Base-by-base conservation (phyloP, 2,888 invertebrate species). In the Microctonus hyperodae region DNA sequence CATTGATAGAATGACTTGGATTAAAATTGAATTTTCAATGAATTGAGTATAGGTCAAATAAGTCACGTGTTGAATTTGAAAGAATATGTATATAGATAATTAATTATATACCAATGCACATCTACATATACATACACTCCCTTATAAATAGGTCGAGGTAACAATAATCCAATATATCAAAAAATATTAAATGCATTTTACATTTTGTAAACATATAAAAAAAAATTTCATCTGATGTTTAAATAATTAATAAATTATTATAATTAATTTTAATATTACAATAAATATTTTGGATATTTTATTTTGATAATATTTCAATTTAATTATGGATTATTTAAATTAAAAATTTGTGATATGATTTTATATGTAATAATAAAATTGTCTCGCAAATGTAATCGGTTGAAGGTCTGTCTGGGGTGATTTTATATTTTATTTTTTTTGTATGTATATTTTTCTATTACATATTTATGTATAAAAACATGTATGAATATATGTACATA, bases 71-170 rank as follows among this genome's bases (percentile, higher is more conserved):
- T 44, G 16, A 22, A 31, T 28, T 64, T 37, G 33, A 31, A 33
- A 20, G 9, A 35, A 37, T 16, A 35, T 22, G 10, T 1, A 25
- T 33, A 37, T 35, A 4, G n/a, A 53, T 33, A 20, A 31, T 58
- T 63, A 40, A 40, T n/a, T 35, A 50, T 3, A 58, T 55, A 48
- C 35, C 20, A 13, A 20, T 25, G 1, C n/a, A 50, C 9, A 48
- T 6, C 44, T 16, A 48, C 7, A 48, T 28, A 28, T 7, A 7
- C 28, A 16, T 20, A 25, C 1, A 25, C n/a, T 23, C 23, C 35
- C 23, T 64, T 66, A 60, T 11, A 69, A 65, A 65, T 66, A 13
- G 65, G 40, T 65, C 61, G 50, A 40, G 57, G 58, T 40, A 44
- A 16, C 44, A 44, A n/a, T 44, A n/a, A 16, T 44, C 16, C 6